A percentile compares a stretch with the other conserved stretches of the same genome.
Conservation (phyloP, 2,113 vertebrate genomes). For the Myanophis thanlyinensis region DNA sequence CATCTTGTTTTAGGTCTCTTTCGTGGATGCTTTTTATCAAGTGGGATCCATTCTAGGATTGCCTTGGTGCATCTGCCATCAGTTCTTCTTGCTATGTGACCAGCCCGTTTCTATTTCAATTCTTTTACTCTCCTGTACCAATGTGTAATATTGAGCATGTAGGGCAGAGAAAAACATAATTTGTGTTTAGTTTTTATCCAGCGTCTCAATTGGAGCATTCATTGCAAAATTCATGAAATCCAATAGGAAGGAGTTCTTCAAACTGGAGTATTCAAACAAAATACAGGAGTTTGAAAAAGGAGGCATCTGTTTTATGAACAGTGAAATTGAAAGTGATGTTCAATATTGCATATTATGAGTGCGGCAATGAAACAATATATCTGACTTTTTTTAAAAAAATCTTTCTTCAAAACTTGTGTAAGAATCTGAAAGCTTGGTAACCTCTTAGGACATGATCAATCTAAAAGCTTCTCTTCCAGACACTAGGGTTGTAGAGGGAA, state of each 20-base stretch:
- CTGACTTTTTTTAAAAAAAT: constrained; percentile 44
- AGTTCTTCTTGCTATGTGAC: neutral
- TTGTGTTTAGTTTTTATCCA: neutral
- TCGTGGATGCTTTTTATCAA: neutral
- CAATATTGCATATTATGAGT: constrained; percentile 38
- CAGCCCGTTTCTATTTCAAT: neutral
- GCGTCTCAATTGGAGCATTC: constrained; percentile 13
- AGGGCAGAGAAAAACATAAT: neutral
- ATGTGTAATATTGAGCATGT: neutral
- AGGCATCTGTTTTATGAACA: constrained; percentile 60
- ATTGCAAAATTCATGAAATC: constrained; percentile 42
- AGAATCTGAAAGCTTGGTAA: constrained; percentile 60
- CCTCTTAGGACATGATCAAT: constrained; percentile 45
- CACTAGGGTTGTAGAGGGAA: constrained; percentile 23
- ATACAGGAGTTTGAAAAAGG: constrained; percentile 62
- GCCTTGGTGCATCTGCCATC: neutral
- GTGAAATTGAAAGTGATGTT: constrained; percentile 63
- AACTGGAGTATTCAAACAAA: constrained; percentile 19
- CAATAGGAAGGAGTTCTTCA: neutral
- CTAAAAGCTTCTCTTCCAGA: constrained; percentile 58
- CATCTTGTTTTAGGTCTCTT: neutral
- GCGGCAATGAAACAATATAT: constrained; percentile 54
- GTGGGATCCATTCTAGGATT: neutral
- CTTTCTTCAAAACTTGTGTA: constrained; percentile 50
- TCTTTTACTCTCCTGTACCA: neutral